Evolutionary conservation across 2,113 vertebrate genomes (phyloP).

Genomic region (Barnardius zonarius): DNA sequence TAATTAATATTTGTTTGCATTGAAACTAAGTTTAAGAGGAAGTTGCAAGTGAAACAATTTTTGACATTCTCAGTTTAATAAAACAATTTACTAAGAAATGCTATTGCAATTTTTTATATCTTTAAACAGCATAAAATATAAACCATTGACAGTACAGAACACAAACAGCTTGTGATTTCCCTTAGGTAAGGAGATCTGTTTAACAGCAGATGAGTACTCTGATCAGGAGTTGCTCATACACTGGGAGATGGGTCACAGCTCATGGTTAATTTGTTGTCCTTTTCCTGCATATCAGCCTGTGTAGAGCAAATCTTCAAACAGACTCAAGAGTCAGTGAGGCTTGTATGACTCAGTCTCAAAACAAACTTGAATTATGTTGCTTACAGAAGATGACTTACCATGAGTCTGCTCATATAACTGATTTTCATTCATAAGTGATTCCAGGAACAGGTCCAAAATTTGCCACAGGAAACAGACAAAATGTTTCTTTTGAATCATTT

Average conservation of each 20-base stretch:
- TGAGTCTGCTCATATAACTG: background rate
- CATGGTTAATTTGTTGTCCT: background rate
- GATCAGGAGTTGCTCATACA: background rate
- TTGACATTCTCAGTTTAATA: background rate
- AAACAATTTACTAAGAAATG: background rate
- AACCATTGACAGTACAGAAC: background rate
- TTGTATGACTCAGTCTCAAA: background rate
- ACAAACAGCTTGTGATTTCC: background rate
- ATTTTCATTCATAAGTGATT: background rate
- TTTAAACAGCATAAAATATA: background rate
- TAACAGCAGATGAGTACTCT: accelerated
- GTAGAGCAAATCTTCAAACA: background rate
- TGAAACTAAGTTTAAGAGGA: background rate
- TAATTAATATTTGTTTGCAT: background rate
- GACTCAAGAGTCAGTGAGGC: background rate
- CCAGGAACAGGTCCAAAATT: background rate
- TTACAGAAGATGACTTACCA: background rate
- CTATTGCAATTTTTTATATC: background rate
- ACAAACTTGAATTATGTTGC: background rate
- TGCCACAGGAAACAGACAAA: background rate
- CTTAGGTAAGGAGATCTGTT: background rate
- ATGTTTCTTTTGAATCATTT: background rate
- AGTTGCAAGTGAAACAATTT: background rate
- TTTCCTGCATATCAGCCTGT: background rate
- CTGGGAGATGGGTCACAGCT: background rate